Evolutionary conservation across 2,888 invertebrate genomes (phyloP).

Genomic region (Imbricaverruca yamaguchii): DNA sequence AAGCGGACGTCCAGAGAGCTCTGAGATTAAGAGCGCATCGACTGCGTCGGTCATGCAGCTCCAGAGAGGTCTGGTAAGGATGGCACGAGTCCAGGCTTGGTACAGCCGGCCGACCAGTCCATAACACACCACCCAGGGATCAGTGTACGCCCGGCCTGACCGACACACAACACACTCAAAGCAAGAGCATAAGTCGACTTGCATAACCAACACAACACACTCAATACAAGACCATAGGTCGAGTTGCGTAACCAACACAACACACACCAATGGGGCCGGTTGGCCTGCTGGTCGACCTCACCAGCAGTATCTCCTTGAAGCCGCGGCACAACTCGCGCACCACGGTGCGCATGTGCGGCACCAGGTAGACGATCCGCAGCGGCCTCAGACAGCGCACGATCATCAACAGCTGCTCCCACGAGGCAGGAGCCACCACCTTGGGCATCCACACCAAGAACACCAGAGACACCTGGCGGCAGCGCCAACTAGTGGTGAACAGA

Average conservation of each 20-base stretch:
- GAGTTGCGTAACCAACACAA: too few relatives aligned
- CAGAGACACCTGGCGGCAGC: conserved; percentile 67
- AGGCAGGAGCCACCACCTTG: conserved; percentile 79
- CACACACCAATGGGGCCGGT: conserved; percentile 47
- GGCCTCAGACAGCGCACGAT: conserved; percentile 93
- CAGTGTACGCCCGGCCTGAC: too few relatives aligned
- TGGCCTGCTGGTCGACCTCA: conserved; percentile 43
- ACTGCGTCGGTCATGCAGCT: too few relatives aligned
- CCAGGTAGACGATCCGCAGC: conserved; percentile 90
- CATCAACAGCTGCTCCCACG: conserved; percentile 89
- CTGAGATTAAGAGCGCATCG: too few relatives aligned
- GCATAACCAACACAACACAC: too few relatives aligned
- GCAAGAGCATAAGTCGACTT: too few relatives aligned
- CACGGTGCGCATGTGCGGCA: conserved; percentile 98
- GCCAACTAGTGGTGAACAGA: too few relatives aligned
- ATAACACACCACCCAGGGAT: too few relatives aligned
- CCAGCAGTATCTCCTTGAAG: conserved; percentile 96
- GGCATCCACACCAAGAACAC: conserved; percentile 98
- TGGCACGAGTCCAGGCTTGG: conserved; percentile 41
- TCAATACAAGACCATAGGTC: too few relatives aligned
- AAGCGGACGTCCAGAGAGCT: too few relatives aligned
- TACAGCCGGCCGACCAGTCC: conserved; percentile 51
- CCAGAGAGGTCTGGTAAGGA: too few relatives aligned
- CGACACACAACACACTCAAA: too few relatives aligned
- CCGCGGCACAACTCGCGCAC: conserved; percentile 97